Conservation (phyloP, 2,888 invertebrate species). For the Drosophila suboccidentalis region DNA sequence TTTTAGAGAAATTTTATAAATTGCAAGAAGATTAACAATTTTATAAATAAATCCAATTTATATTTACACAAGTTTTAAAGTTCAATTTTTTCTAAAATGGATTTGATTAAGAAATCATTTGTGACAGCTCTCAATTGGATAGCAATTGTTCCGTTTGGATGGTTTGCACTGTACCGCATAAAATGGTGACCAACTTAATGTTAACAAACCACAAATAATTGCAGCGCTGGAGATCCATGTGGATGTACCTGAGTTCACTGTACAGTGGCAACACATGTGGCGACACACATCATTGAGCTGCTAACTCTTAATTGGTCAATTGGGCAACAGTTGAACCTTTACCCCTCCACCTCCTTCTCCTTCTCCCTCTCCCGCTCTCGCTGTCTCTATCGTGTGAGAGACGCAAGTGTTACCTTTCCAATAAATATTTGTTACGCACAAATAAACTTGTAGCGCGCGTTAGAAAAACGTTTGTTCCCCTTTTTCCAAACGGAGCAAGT, state of each 20-base stretch:
- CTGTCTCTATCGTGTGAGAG: constrained; percentile 9
- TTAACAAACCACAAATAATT: constrained; percentile 58
- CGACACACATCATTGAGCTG: constrained; percentile 60
- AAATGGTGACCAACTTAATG: constrained; percentile 28
- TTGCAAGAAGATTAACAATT: background rate
- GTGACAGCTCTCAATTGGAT: background rate
- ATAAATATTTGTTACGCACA: constrained; percentile 82
- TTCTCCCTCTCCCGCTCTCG: background rate
- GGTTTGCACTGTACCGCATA: constrained; percentile 42
- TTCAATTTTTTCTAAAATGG: background rate
- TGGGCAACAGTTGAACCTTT: constrained; percentile 62
- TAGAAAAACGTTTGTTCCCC: constrained; percentile 57
- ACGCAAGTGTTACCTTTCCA: constrained; percentile 80
- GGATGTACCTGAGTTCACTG: constrained; percentile 8
- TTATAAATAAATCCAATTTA: background rate
- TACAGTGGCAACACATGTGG: constrained; percentile 47
- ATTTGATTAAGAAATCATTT: background rate
- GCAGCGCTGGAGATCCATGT: constrained; percentile 46
- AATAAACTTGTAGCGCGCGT: constrained; percentile 76
- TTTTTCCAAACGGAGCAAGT: constrained; percentile 52
- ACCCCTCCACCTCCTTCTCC: constrained; percentile 4
- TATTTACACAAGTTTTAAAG: background rate
- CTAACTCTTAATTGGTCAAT: constrained; percentile 74
- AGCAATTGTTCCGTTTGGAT: constrained; percentile 15
- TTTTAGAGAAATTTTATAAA: background rate